A percentile compares a stretch with the other conserved stretches of the same genome.
Evolutionary conservation across 2,113 vertebrate genomes (phyloP).

Genomic region (Ceyx melanurus): DNA sequence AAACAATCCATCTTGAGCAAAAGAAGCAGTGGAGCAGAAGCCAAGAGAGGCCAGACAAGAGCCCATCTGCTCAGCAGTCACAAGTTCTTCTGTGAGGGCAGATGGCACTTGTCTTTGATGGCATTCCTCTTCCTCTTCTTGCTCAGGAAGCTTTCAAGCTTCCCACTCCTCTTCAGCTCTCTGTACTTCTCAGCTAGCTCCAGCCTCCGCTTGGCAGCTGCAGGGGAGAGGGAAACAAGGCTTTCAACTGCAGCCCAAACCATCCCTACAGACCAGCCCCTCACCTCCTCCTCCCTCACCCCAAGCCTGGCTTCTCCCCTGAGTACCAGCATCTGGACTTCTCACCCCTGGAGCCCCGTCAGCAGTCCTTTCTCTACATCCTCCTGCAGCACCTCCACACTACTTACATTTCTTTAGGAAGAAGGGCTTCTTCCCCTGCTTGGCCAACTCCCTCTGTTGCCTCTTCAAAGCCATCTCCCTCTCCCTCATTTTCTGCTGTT

Average conservation of each 20-base stretch:
- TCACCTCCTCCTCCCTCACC: neutral
- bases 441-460: slow-evolving; percentile 81
- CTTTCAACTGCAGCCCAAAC: neutral
- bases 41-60: neutral
- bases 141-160: slow-evolving; percentile 90
- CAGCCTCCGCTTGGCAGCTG: slow-evolving; percentile 88
- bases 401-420: slow-evolving; percentile 91
- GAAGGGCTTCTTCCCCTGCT: slow-evolving; percentile 85
- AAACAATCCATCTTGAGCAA: neutral
- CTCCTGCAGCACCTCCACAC: neutral
- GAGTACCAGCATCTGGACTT: neutral
- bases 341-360: neutral
- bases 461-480: slow-evolving; percentile 71
- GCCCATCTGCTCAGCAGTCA: neutral
- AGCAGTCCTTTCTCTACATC: neutral
- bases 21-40: neutral
- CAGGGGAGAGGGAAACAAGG: neutral
- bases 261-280: neutral
- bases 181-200: slow-evolving; percentile 88
- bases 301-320: neutral
- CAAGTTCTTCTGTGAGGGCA: slow-evolving; percentile 78
- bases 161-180: slow-evolving; percentile 89
- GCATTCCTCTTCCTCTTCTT: slow-evolving; percentile 95
- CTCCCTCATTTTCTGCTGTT: slow-evolving; percentile 77
- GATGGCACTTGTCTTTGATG: slow-evolving; percentile 84